Evolutionary conservation across 1,140 invertebrate genomes (phyloP).

Genomic region (Platorchestia sp.): DNA sequence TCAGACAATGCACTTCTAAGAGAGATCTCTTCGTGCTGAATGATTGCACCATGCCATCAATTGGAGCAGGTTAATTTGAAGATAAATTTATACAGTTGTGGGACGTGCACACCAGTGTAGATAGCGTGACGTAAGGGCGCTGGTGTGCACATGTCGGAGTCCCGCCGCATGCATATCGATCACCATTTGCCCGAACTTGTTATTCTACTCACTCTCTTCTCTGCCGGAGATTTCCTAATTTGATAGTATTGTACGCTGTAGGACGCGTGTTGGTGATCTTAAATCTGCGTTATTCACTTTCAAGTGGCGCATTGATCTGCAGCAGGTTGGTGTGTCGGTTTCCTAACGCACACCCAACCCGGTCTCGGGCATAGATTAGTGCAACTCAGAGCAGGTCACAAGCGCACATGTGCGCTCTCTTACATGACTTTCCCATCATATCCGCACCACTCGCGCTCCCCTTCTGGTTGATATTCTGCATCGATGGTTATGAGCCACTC

Average conservation of each 20-base stretch:
- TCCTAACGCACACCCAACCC: background rate
- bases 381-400: background rate
- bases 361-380: background rate
- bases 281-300: background rate
- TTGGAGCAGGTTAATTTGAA: background rate
- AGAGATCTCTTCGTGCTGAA: background rate
- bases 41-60: background rate
- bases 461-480: background rate
- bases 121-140: background rate
- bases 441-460: background rate
- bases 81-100: background rate
- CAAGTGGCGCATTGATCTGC: background rate
- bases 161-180: background rate
- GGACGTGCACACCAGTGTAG: background rate
- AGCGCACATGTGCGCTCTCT: background rate
- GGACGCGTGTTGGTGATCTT: background rate
- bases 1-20: too few species aligned
- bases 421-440: background rate
- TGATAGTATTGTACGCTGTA: background rate
- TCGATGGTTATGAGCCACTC: background rate
- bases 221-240: background rate
- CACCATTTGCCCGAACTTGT: background rate
- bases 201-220: background rate
- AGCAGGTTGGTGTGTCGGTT: background rate
- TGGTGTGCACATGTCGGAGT: background rate